Percentiles rank a stretch among this genome's conserved stretches.
These are phyloP conservation scores for Rhineura floridana DNA, from an alignment of 2,113 vertebrate genomes.

Conservation along the genomic window DNA sequence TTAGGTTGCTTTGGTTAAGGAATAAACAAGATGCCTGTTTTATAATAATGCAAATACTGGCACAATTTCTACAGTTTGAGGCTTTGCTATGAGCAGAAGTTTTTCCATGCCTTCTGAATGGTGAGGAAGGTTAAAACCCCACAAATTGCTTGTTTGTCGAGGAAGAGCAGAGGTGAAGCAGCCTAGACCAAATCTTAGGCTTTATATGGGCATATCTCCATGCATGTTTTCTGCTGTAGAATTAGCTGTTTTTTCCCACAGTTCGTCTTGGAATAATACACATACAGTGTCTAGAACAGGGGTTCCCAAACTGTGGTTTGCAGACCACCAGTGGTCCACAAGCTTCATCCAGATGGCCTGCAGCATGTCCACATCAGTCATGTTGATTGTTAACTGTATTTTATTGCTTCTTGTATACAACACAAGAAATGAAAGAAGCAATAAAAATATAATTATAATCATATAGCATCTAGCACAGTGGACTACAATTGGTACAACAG, in stretches of 20 bases:
- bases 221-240: neutral
- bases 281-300: neutral
- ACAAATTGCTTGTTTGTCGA: neutral
- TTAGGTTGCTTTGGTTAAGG: neutral
- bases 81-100: neutral
- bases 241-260: neutral
- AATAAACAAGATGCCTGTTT: neutral
- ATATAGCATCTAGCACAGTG: too few relatives aligned
- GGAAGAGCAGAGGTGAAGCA: neutral
- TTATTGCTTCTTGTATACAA: too few relatives aligned
- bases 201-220: neutral
- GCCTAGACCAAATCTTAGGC: neutral
- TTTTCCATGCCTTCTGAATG: neutral
- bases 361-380: too few relatives aligned
- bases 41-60: conserved; percentile 10
- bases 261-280: neutral
- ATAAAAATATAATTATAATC: too few relatives aligned
- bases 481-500: too few relatives aligned
- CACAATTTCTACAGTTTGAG: neutral
- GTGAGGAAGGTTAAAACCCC: neutral
- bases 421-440: too few relatives aligned
- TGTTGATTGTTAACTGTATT: too few relatives aligned
- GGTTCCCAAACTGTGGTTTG: too few relatives aligned
- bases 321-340: too few relatives aligned
- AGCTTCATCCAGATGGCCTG: too few relatives aligned